A percentile compares a stretch with the other conserved stretches of the same genome.
Conservation (phyloP, 2,797 vertebrate genomes). For the Liparis tanakae region DNA sequence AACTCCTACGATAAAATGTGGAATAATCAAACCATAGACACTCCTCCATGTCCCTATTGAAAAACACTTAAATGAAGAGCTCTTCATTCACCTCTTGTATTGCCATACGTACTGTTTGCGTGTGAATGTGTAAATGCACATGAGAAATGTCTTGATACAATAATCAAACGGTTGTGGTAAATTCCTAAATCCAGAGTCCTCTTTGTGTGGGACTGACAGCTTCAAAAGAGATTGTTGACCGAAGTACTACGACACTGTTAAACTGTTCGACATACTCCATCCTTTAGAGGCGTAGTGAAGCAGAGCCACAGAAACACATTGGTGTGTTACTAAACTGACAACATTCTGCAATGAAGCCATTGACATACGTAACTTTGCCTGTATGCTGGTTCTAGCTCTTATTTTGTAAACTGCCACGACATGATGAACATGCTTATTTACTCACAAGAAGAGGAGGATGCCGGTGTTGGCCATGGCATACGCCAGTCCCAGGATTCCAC, state of each 20-base stretch:
- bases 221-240: background rate
- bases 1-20: no score
- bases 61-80: no score
- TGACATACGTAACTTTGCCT: background rate
- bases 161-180: no score
- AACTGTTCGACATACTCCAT: background rate
- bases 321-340: background rate
- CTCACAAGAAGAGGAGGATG: conserved; percentile 95
- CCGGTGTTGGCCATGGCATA: conserved; percentile 99
- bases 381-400: background rate
- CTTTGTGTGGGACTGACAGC: background rate
- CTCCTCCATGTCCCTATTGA: no score
- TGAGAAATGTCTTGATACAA: no score
- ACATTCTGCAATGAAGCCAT: background rate
- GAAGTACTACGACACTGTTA: background rate
- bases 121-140: no score
- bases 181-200: background rate
- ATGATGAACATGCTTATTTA: conserved; percentile 43
- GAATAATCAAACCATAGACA: no score
- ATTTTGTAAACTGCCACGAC: background rate
- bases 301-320: background rate
- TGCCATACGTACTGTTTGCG: no score
- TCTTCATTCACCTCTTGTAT: no score
- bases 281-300: background rate
- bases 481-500: conserved; percentile 96